Evolutionary conservation across 1,140 invertebrate species (phyloP), one percentile per base, ranked within the genome.

Genomic region (Myzus persicae): DNA sequence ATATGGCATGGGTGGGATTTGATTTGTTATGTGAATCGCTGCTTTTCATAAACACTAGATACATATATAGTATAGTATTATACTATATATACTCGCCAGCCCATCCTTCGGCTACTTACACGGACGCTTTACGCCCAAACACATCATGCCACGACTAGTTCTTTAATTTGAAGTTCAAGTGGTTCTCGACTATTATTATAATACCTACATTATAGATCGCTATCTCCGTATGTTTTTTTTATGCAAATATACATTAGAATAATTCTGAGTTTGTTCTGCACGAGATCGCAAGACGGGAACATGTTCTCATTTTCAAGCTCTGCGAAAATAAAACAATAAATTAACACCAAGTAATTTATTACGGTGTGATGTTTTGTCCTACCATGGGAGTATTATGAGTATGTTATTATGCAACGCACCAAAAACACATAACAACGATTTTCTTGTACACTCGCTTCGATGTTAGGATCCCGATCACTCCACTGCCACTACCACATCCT

Each of bases 291-390:
- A 89, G 24, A 51, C n/a, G 46, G 9, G 18, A 48, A 67, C 59
- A 22, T 38, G n/a, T 44, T 89, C 31, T 46, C n/a, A 44, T 51
- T 38, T 44, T 18, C 40, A 42, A 85, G 8, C 84, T n/a, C 84
- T n/a, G 59, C 36, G 20, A 46, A 48, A 87, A 46, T 87, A 46
- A 46, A 89, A 89, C n/a, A 88, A 89, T 89, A 89, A 89, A 89
- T 51, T 51, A 51, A 89, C 46, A 51, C 46, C n/a, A 5, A 48
- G 42, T 87, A n/a, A 87, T 87, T 87, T 87, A 87, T 87, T 46
- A n/a, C 85, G 31, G 8, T n/a, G 31, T 46, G 18, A n/a, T 36
- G 44, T 87, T 87, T 46, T 36, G 42, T 44, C 42, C 31, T 85
- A 44, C 42, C 40, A 22, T n/a, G 42, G 11, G 20, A 44, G 36